Percentiles rank a stretch among this genome's conserved stretches.
Evolutionary conservation across 2,113 vertebrate genomes (phyloP).

Genomic region (Gavialis gangeticus): DNA sequence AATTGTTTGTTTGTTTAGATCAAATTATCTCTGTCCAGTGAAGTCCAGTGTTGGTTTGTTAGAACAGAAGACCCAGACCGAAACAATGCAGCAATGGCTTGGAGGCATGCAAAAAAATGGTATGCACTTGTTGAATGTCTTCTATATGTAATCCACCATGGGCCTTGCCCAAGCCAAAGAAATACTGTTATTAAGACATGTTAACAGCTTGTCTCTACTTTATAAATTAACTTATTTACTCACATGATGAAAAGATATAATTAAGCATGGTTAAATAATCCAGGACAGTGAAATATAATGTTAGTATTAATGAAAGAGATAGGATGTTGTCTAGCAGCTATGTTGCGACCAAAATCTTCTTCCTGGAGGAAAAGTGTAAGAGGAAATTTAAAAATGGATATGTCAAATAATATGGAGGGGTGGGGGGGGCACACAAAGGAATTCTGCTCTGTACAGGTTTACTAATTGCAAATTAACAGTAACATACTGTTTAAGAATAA

Average conservation of each 20-base stretch:
- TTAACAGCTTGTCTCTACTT: background rate
- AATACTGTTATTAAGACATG: background rate
- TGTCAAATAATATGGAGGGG: too few relatives aligned
- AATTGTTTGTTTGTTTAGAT: conserved; percentile 76
- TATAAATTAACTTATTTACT: background rate
- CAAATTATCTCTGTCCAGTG: conserved; percentile 78
- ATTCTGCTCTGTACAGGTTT: background rate
- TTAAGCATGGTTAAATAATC: background rate
- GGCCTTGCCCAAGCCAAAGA: background rate
- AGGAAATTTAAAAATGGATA: too few relatives aligned
- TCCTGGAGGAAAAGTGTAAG: background rate
- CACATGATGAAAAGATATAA: background rate
- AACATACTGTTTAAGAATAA: background rate
- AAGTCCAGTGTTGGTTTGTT: conserved; percentile 79
- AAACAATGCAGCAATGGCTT: conserved; percentile 89
- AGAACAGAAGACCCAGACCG: conserved; percentile 82
- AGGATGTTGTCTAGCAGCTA: background rate
- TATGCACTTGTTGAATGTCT: conserved; percentile 17
- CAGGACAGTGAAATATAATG: background rate
- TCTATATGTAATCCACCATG: background rate
- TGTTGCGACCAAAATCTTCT: background rate
- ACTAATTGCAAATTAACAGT: background rate
- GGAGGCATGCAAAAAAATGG: conserved; percentile 80
- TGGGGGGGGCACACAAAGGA: too few relatives aligned
- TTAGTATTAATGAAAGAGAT: background rate